A percentile compares a stretch with the other conserved stretches of the same genome.
These are phyloP conservation scores for Ranitomeya variabilis DNA, from an alignment of 2,113 vertebrate genomes.

Conservation along the genomic window DNA sequence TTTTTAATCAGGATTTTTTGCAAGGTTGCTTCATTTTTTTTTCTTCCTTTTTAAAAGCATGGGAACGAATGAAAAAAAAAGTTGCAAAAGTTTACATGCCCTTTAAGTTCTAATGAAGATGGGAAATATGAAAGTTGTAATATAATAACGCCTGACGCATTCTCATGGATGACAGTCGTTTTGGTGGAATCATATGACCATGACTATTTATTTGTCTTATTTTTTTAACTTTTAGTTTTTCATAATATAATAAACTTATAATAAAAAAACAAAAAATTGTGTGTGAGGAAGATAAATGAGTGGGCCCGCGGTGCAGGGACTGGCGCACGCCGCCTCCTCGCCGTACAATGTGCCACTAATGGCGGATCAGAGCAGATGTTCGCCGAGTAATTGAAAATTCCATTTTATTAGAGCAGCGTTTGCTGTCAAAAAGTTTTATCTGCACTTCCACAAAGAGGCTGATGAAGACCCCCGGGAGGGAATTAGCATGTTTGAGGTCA, in stretches of 20 bases:
- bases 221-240: background rate
- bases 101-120: background rate
- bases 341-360: constrained; percentile 56
- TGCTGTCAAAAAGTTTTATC: constrained; percentile 81
- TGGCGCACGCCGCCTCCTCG: background rate
- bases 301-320: too few relatives aligned
- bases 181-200: background rate
- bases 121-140: background rate
- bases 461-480: constrained; percentile 75
- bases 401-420: constrained; percentile 78
- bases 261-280: background rate
- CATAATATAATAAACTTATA: background rate
- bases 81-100: background rate
- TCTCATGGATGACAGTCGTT: too few relatives aligned
- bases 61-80: background rate
- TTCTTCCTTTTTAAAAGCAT: background rate
- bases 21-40: background rate
- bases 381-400: constrained; percentile 77
- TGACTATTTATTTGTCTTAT: background rate
- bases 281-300: too few relatives aligned
- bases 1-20: background rate
- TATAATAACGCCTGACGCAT: background rate
- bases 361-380: constrained; percentile 71
- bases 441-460: constrained; percentile 78
- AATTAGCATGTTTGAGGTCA: constrained; percentile 77